Evolutionary conservation across 2,888 invertebrate genomes (phyloP).

Genomic region (Tachina lurida): DNA sequence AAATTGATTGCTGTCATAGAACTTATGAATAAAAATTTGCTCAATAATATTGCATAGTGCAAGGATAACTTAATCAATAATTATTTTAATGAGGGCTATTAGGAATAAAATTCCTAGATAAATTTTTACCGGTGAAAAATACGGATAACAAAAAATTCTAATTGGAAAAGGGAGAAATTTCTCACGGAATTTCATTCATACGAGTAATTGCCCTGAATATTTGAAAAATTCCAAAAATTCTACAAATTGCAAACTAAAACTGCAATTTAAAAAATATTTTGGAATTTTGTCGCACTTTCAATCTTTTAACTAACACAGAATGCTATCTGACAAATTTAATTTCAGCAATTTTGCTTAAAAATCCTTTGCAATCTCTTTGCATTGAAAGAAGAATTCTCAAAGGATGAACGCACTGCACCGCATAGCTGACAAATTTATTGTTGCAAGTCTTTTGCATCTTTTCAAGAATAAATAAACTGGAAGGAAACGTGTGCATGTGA

Average conservation of each 20-base stretch:
- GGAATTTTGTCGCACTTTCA: not conserved
- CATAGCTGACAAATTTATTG: conserved; percentile 67
- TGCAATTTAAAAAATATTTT: not conserved
- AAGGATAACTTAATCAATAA: too few species aligned
- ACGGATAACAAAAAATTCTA: too few species aligned
- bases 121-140: too few species aligned
- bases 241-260: not conserved
- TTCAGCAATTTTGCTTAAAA: conserved; percentile 22
- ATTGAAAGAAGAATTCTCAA: conserved; percentile 35
- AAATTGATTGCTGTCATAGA: too few species aligned
- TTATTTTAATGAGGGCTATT: too few species aligned
- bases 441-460: conserved; percentile 56
- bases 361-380: conserved; percentile 22
- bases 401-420: conserved; percentile 56
- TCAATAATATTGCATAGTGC: too few species aligned
- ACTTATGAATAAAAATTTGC: too few species aligned
- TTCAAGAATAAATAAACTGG: not conserved
- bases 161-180: too few species aligned
- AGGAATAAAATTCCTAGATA: too few species aligned
- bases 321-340: conserved; percentile 8
- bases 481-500: not conserved
- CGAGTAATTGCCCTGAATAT: too few species aligned
- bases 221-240: not conserved
- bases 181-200: too few species aligned
- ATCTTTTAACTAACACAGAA: not conserved